Conservation (phyloP, 2,888 invertebrate species). For the Pyralis farinalis region DNA sequence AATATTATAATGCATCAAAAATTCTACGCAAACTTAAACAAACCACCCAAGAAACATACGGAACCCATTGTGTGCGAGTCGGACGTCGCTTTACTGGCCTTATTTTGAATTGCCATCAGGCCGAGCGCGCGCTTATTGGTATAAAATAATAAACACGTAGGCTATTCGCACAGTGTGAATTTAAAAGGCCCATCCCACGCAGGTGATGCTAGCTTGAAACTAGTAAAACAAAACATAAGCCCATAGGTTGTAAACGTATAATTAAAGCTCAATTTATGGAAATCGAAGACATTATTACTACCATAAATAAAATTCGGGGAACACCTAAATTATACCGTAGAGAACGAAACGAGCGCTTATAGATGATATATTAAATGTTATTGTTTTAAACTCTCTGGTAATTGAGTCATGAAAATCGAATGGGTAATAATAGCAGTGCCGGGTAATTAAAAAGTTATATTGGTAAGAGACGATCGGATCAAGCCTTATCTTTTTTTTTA, state of each 20-base stretch:
- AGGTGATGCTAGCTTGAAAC: constrained; percentile 1
- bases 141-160: too few species aligned
- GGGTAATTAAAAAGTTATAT: constrained; percentile 28
- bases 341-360: constrained; percentile 27
- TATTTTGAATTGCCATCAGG: too few species aligned
- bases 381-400: constrained; percentile 44
- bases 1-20: too few species aligned
- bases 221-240: constrained; percentile 23
- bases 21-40: too few species aligned
- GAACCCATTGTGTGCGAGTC: too few species aligned
- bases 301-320: constrained; percentile 44
- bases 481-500: too few species aligned
- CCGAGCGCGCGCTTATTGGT: too few species aligned
- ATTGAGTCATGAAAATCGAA: constrained; percentile 52
- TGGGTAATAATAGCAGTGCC: constrained; percentile 26
- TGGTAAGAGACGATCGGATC: constrained; percentile 3
- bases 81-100: too few species aligned
- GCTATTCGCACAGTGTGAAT: too few species aligned
- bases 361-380: constrained; percentile 43
- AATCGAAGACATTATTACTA: constrained; percentile 48
- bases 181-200: background rate
- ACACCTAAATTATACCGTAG: constrained; percentile 40
- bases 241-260: constrained; percentile 29
- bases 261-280: constrained; percentile 53
- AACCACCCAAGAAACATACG: too few species aligned